Evolutionary conservation across 1,140 invertebrate genomes (phyloP).

Genomic region (Heliconius congener): DNA sequence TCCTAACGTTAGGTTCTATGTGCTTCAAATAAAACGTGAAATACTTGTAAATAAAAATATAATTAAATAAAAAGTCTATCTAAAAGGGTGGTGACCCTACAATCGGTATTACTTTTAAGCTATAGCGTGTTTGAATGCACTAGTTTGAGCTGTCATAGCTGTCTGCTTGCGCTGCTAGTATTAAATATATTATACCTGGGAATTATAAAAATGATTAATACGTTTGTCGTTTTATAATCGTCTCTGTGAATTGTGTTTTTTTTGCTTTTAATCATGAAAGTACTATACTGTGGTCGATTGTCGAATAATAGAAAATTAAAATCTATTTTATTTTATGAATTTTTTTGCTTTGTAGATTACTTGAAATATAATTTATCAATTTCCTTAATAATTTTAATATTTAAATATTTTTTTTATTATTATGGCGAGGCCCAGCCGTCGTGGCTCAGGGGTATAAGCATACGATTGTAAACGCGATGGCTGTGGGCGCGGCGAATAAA

Average conservation of each 20-base stretch:
- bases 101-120: conserved; percentile 26
- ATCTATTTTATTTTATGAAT: no score
- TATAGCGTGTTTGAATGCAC: conserved; percentile 36
- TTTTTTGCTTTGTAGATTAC: no score
- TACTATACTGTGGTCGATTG: background rate
- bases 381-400: no score
- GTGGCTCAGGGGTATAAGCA: no score
- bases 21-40: no score
- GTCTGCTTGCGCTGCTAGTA: conserved; percentile 32
- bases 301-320: no score
- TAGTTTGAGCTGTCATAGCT: conserved; percentile 34
- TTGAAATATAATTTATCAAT: no score
- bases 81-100: conserved; percentile 4
- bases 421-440: no score
- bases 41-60: background rate
- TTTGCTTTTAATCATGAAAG: background rate
- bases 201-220: background rate
- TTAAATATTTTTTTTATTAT: no score
- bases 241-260: background rate
- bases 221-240: background rate
- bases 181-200: conserved; percentile 28
- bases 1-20: no score
- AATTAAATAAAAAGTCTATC: background rate
- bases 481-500: no score
- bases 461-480: no score